Percentiles rank a stretch among this genome's conserved stretches.
These are phyloP conservation scores for Silurus aristotelis DNA, from an alignment of 2,797 vertebrate species.

Conservation along the genomic window DNA sequence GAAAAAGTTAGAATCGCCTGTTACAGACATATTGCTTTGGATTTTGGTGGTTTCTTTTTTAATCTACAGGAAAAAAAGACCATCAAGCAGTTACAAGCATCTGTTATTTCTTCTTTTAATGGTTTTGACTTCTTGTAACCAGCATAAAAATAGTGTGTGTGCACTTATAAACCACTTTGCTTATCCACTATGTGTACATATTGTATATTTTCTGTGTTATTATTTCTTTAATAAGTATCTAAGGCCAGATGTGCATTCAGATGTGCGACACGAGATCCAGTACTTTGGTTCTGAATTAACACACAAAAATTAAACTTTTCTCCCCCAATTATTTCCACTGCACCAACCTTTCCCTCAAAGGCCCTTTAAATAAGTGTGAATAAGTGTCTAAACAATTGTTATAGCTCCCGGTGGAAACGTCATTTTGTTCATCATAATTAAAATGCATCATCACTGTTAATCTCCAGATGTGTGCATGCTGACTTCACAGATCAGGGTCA, in stretches of 20 bases:
- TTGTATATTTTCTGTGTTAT: neutral
- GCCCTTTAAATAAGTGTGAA: neutral
- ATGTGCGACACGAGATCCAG: neutral
- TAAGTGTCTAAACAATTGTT: neutral
- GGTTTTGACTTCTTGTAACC: neutral
- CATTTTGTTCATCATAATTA: constrained; percentile 14
- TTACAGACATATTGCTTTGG: neutral
- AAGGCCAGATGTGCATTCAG: neutral
- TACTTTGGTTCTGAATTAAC: neutral
- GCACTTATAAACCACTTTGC: neutral
- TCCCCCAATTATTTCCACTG: neutral
- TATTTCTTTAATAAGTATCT: neutral
- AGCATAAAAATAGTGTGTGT: neutral
- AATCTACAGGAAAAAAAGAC: neutral
- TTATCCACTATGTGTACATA: neutral
- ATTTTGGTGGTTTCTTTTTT: neutral
- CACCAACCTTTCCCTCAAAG: neutral
- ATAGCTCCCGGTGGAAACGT: neutral
- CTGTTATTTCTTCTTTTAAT: neutral
- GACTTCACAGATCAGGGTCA: constrained; percentile 40
- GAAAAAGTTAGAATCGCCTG: neutral
- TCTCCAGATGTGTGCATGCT: constrained; percentile 35
- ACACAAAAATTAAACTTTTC: no score
- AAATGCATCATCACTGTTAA: constrained; percentile 39
- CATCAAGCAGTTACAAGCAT: neutral